Conservation (phyloP, 1,140 invertebrate genomes). For the Carposina sasakii region DNA sequence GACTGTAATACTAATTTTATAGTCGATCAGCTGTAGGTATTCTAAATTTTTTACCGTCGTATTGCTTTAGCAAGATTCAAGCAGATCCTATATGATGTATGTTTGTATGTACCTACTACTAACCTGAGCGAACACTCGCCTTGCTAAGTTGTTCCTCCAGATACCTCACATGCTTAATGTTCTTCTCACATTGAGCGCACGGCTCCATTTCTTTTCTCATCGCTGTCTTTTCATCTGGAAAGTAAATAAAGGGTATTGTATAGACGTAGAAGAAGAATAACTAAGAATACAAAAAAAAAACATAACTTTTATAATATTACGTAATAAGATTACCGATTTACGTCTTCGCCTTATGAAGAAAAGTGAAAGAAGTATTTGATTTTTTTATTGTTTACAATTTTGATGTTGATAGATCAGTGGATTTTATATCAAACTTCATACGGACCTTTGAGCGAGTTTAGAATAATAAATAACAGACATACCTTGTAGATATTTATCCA, state of each 20-base stretch:
- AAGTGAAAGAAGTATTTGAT: background rate
- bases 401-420: no score
- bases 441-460: background rate
- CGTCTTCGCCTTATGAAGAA: no score
- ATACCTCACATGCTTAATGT: slow-evolving; percentile 47
- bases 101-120: no score
- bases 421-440: background rate
- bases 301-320: no score
- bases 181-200: slow-evolving; percentile 52
- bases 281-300: no score
- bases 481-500: slow-evolving; percentile 58
- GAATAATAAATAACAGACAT: background rate
- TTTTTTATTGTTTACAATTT: background rate
- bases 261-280: no score
- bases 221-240: slow-evolving; percentile 55
- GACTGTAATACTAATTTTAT: no score
- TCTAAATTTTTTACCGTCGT: no score
- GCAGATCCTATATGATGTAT: no score
- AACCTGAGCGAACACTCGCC: slow-evolving; percentile 51
- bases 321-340: no score
- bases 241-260: slow-evolving; percentile 12
- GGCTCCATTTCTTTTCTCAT: slow-evolving; percentile 56
- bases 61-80: no score
- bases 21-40: no score
- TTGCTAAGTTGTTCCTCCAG: slow-evolving; percentile 58